Evolutionary conservation across 2,888 invertebrate species (phyloP).

Genomic region (Limnephilus lunatus): DNA sequence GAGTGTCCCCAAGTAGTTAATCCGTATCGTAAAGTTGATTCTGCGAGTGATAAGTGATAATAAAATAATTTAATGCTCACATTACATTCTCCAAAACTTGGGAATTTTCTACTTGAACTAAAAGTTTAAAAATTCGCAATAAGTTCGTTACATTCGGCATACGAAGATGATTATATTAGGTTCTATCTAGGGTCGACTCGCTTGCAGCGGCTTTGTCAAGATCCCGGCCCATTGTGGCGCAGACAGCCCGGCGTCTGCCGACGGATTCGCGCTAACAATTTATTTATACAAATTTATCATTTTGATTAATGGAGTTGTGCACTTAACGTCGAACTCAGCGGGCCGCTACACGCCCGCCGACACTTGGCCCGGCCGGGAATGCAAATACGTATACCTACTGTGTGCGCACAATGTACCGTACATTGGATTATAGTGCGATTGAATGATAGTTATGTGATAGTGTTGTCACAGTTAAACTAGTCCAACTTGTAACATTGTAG

Average conservation of each 20-base stretch:
- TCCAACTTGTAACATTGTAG: not conserved
- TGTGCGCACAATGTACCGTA: not conserved
- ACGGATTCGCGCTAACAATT: slow-evolving; percentile 51
- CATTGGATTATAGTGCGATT: not conserved
- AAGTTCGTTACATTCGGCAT: not conserved
- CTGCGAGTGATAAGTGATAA: too few relatives aligned
- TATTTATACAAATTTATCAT: slow-evolving; percentile 66
- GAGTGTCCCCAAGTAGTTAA: too few relatives aligned
- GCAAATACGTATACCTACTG: not conserved
- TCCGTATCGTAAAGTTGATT: too few relatives aligned
- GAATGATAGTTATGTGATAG: not conserved
- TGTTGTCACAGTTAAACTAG: not conserved
- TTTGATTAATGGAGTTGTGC: slow-evolving; percentile 66
- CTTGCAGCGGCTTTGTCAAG: slow-evolving; percentile 35
- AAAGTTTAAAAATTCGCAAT: not conserved
- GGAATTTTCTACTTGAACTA: not conserved
- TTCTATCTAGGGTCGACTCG: not conserved
- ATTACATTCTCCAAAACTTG: not conserved
- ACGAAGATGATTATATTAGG: not conserved
- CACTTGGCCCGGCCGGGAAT: not conserved
- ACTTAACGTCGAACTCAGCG: slow-evolving; percentile 61
- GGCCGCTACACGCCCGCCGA: not conserved
- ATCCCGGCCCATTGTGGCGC: slow-evolving; percentile 46
- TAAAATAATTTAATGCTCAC: not conserved
- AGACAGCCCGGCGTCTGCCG: slow-evolving; percentile 28